Evolutionary conservation across 2,888 invertebrate species (phyloP), one percentile per base, ranked within the genome.

Genomic region (Antheraea yamamai): DNA sequence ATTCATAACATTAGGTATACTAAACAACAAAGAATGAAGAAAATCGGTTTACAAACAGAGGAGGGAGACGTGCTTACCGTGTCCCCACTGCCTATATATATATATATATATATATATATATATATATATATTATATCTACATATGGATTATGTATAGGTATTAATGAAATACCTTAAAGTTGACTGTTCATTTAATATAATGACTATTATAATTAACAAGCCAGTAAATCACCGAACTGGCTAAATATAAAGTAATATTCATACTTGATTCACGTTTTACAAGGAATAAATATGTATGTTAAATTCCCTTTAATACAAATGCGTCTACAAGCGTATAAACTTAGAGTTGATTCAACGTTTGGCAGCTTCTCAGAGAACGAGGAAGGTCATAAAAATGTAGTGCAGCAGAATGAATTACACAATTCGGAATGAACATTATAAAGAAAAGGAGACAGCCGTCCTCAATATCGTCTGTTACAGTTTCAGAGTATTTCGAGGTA

Each of bases 341-440:
- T 39, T 70, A 70, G 70, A 78, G 75, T 76, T 79, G 68, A 74
- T 79, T 79, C 77, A 81, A 81, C 80, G 80, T 82, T 78, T 79
- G 77, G 77, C 77, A 76, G 79, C 75, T 76, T 79, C 80, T 79
- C 83, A 84, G 79, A 84, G 79, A 83, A 83, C 55, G 71, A 58
- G 74, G 55, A 74, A 74, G 74, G 74, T 74, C 26, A 74, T 71
- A 71, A 74, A 66, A 74, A 74, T 58, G 39, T 39, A 39, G 52
- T 66, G n/a, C 39, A 72, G 66, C 68, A 66, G 66, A 68, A 16
- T 72, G 26, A 74, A 75, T 74, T 66, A 35, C 71, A 35, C 71
- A 74, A 71, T 64, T 70, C 39, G 39, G n/a, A 70, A 39, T n/a
- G 8, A 70, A 70, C 10, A 39, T 70, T 39, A 70, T 70, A 70